phyloP scores from a whole-genome alignment of 1,140 invertebrate species.

The Leucophenga varia region DNA sequence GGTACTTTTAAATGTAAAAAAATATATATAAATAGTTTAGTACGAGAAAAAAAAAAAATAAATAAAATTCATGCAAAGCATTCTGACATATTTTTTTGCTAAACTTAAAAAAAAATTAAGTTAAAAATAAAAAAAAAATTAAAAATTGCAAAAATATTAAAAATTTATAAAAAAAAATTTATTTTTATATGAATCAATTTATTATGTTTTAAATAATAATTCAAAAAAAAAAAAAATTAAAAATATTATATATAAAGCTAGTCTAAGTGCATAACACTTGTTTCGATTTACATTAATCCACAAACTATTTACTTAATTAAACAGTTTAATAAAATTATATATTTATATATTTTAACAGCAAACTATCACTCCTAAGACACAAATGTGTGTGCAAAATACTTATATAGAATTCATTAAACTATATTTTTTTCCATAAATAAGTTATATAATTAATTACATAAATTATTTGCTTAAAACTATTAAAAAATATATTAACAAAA shows the following conservation, averaged over 20 bases:
- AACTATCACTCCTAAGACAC: no score
- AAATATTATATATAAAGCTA: slow-evolving; percentile 1
- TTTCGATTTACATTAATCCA: no score
- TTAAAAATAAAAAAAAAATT: slow-evolving; percentile 6
- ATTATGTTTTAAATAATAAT: slow-evolving; percentile 30
- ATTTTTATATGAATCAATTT: slow-evolving; percentile 8
- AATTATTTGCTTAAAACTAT: background rate
- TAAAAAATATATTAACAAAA: background rate
- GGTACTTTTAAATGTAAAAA: no score
- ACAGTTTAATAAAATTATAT: background rate
- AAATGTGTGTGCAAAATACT: no score
- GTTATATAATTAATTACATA: background rate
- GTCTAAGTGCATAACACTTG: no score
- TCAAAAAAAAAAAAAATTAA: slow-evolving; percentile 10
- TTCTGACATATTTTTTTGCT: slow-evolving; percentile 44
- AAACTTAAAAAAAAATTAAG: slow-evolving; percentile 27
- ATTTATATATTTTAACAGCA: background rate
- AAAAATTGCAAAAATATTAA: no score
- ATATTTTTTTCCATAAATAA: no score
- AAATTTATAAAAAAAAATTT: no score
- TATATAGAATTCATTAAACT: no score
- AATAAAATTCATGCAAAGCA: slow-evolving; percentile 36
- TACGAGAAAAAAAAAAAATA: no score
- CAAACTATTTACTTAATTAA: no score
- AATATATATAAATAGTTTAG: no score